phyloP scores from a whole-genome alignment of 2,113 vertebrate genomes.

The Gnathonemus longibarbis region DNA sequence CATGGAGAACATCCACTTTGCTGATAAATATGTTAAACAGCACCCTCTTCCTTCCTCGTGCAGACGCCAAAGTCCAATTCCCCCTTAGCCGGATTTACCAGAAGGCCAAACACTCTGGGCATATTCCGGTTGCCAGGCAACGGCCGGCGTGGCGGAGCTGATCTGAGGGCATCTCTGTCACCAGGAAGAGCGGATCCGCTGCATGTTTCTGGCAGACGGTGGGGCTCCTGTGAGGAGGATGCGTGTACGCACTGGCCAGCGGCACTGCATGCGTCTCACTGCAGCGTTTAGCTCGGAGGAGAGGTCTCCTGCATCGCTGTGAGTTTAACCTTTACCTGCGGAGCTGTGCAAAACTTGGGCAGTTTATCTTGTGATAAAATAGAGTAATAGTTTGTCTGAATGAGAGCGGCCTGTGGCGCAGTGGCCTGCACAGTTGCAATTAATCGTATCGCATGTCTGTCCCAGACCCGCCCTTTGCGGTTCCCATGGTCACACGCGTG shows the following conservation, averaged over 20 bases:
- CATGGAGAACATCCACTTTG: conserved; percentile 40
- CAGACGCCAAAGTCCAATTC: neutral
- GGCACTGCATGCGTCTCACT: neutral
- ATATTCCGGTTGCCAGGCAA: neutral
- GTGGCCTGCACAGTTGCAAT: neutral
- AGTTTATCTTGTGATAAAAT: neutral
- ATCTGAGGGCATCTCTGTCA: neutral
- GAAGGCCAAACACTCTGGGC: neutral
- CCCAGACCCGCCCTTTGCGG: neutral
- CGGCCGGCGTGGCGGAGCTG: neutral
- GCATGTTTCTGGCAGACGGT: neutral
- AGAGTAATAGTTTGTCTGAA: neutral
- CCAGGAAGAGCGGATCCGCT: neutral
- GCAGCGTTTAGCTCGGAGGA: neutral
- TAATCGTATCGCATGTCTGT: conserved; percentile 32
- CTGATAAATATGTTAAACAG: conserved; percentile 40
- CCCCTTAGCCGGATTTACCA: neutral
- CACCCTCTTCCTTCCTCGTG: neutral
- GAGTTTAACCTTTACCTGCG: neutral
- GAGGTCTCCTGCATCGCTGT: neutral
- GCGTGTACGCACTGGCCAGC: neutral
- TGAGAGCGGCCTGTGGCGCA: neutral
- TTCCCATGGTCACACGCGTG: neutral
- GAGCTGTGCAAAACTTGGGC: neutral
- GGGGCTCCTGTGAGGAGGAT: neutral